phyloP scores from a whole-genome alignment of 2,797 vertebrate genomes.

The Carapus acus region DNA sequence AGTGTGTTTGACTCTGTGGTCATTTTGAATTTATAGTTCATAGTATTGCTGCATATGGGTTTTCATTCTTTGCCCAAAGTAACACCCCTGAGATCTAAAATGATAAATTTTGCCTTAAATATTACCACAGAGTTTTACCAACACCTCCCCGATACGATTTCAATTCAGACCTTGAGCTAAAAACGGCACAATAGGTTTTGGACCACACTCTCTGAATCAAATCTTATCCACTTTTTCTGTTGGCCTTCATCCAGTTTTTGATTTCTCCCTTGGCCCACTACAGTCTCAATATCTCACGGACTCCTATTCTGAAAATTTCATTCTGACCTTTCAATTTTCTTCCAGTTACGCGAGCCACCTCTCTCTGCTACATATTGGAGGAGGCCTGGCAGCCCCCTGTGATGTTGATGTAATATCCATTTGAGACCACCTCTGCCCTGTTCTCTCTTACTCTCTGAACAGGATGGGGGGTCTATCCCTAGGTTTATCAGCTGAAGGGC shows the following conservation, averaged over 20 bases:
- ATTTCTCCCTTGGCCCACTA: conserved; percentile 5
- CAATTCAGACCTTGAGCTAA: not conserved
- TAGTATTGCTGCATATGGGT: no score
- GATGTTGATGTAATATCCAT: conserved; percentile 18
- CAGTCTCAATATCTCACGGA: conserved; percentile 30
- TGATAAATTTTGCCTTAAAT: no score
- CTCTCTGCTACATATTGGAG: conserved; percentile 17
- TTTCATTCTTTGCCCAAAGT: no score
- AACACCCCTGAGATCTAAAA: no score
- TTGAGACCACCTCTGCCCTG: not conserved
- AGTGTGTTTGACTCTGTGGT: no score
- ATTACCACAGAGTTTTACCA: not conserved
- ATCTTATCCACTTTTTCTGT: conserved; percentile 19
- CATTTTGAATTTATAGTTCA: no score
- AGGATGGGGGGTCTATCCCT: conserved; percentile 12
- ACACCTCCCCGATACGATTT: not conserved
- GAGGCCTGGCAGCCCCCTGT: conserved; percentile 19
- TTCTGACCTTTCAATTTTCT: conserved; percentile 33
- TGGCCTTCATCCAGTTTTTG: conserved; percentile 26
- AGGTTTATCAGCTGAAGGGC: conserved; percentile 6
- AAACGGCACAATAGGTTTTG: not conserved
- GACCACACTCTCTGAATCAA: not conserved
- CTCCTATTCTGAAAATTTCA: conserved; percentile 24
- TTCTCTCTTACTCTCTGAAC: not conserved
- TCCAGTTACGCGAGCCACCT: conserved; percentile 25